phyloP scores from a whole-genome alignment of 2,888 invertebrate species.

The Drosophila buzzatii region DNA sequence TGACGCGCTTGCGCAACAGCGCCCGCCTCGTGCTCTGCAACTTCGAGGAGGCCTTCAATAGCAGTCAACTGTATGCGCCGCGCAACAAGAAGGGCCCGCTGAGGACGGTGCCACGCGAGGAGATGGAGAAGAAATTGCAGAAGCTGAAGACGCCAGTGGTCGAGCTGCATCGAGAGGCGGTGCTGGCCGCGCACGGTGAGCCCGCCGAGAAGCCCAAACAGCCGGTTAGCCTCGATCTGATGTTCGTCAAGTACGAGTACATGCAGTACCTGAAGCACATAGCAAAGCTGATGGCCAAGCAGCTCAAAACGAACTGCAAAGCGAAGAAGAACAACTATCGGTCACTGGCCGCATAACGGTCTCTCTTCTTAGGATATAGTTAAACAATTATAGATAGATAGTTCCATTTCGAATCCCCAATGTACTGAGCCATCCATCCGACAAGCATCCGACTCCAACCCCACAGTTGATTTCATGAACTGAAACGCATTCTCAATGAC shows the following conservation, averaged over 20 bases:
- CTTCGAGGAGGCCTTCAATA: constrained; percentile 80
- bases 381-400: neutral
- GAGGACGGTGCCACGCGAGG: constrained; percentile 47
- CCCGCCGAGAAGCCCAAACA: constrained; percentile 12
- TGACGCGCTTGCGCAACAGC: constrained; percentile 56
- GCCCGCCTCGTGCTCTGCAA: constrained; percentile 74
- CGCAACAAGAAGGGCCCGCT: neutral
- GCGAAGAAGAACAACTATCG: too few species aligned
- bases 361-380: neutral
- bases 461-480: constrained; percentile 11
- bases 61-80: constrained; percentile 28
- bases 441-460: neutral
- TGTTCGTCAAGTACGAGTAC: constrained; percentile 72
- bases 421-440: neutral
- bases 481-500: constrained; percentile 48
- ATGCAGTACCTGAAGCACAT: constrained; percentile 61
- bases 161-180: constrained; percentile 45
- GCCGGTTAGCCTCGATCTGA: constrained; percentile 59
- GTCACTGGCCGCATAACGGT: neutral
- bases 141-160: constrained; percentile 66
- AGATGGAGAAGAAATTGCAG: constrained; percentile 67
- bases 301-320: constrained; percentile 40
- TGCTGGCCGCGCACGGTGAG: constrained; percentile 37
- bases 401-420: neutral
- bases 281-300: constrained; percentile 51